Conservation (phyloP, 2,797 vertebrate genomes). For the Sorex maritimensis region DNA sequence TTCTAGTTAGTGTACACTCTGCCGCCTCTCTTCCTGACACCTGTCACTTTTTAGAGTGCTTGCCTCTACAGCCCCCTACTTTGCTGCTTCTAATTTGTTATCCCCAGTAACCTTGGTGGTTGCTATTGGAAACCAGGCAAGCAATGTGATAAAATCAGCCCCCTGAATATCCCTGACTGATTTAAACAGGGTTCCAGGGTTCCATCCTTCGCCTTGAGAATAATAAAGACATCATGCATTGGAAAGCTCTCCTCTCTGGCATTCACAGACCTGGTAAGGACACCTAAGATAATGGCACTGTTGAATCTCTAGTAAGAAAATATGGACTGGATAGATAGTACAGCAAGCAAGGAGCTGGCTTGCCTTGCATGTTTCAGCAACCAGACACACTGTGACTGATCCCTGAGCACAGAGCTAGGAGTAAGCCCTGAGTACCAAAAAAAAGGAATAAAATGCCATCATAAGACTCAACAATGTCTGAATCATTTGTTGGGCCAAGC, state of each 20-base stretch:
- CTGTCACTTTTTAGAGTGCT: constrained; percentile 70
- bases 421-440: too few relatives aligned
- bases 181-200: neutral
- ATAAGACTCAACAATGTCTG: neutral
- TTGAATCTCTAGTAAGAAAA: neutral
- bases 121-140: constrained; percentile 79
- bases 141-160: constrained; percentile 46
- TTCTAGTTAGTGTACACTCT: constrained; percentile 62
- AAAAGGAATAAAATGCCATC: neutral
- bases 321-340: too few relatives aligned
- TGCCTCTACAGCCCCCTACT: constrained; percentile 63
- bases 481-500: neutral
- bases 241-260: neutral
- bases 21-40: constrained; percentile 62
- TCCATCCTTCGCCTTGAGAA: neutral
- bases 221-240: neutral
- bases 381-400: too few relatives aligned
- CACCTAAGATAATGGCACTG: neutral
- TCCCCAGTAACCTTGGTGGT: constrained; percentile 67
- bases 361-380: too few relatives aligned
- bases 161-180: constrained; percentile 31
- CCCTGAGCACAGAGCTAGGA: too few relatives aligned
- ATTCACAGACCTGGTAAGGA: neutral
- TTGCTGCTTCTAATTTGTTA: constrained; percentile 72
- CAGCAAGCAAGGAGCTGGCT: too few relatives aligned